Conservation (phyloP, 2,113 vertebrate genomes). For the Lucifuga dentata region DNA sequence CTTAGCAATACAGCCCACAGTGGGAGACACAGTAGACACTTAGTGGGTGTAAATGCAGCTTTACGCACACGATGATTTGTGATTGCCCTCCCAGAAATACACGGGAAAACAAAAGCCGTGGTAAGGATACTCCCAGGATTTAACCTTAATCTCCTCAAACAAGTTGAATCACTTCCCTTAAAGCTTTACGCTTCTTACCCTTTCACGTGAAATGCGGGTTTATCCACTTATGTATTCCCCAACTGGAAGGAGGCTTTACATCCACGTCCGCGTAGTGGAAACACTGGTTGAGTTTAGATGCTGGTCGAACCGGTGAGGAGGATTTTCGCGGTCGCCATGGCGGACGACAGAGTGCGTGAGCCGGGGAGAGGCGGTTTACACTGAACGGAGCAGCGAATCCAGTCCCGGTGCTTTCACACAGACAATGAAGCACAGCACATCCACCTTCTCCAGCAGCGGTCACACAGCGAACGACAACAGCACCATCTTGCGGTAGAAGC, state of each 20-base stretch:
- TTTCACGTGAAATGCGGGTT: conserved; percentile 56
- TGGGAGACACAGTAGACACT: conserved; percentile 47
- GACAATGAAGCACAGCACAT: conserved; percentile 79
- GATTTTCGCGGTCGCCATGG: conserved; percentile 82
- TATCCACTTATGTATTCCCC: conserved; percentile 61
- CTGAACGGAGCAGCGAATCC: conserved; percentile 65
- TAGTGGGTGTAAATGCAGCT: conserved; percentile 11
- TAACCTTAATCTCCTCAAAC: conserved; percentile 80
- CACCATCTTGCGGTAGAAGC: conserved; percentile 47
- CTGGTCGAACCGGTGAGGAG: conserved; percentile 41
- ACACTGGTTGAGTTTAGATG: conserved; percentile 49
- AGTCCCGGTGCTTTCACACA: conserved; percentile 65
- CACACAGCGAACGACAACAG: conserved; percentile 25
- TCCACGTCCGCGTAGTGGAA: conserved; percentile 50
- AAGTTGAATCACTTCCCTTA: conserved; percentile 77
- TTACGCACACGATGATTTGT: conserved; percentile 29
- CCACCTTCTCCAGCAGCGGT: conserved; percentile 52
- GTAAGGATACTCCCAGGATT: conserved; percentile 78
- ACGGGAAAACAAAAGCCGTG: conserved; percentile 62
- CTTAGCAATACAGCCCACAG: conserved; percentile 38
- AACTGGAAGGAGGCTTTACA: conserved; percentile 42
- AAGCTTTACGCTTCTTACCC: conserved; percentile 64
- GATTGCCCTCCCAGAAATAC: conserved; percentile 50
- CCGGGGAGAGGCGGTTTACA: conserved; percentile 73
- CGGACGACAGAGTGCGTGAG: conserved; percentile 76